Percentiles rank a stretch among this genome's conserved stretches.
phyloP scores from a whole-genome alignment of 1,140 invertebrate genomes.

The Antheraea pernyi region DNA sequence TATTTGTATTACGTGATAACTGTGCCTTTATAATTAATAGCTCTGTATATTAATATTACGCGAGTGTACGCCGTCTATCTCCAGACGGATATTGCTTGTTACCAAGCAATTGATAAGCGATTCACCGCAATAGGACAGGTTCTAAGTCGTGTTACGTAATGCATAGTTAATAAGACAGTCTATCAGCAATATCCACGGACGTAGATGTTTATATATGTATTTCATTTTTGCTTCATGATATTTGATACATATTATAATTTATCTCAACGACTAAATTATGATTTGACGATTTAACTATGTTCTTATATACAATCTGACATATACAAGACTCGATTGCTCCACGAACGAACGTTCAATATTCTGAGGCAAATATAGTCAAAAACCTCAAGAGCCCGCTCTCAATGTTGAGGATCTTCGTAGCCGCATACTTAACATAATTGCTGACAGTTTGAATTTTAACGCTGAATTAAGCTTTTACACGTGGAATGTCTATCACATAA shows the following conservation, averaged over 20 bases:
- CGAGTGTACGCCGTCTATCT: conserved; percentile 14
- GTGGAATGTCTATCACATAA: background rate
- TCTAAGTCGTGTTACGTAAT: conserved; percentile 2
- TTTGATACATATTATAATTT: too few relatives aligned
- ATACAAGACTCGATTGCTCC: too few relatives aligned
- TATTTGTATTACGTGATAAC: conserved; percentile 9
- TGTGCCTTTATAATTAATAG: background rate
- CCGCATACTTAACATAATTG: background rate
- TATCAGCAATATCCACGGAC: background rate
- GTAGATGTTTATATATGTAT: too few relatives aligned
- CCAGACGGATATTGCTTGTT: conserved; percentile 28
- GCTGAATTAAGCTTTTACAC: background rate
- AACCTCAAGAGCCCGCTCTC: too few relatives aligned
- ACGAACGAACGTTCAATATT: too few relatives aligned
- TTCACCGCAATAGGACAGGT: conserved; percentile 18
- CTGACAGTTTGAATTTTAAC: background rate
- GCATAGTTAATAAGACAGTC: background rate
- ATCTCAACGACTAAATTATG: too few relatives aligned
- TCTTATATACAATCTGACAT: too few relatives aligned
- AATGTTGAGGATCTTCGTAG: background rate
- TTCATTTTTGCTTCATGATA: too few relatives aligned
- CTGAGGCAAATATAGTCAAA: too few relatives aligned
- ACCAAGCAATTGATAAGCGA: conserved; percentile 28
- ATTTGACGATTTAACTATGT: too few relatives aligned
- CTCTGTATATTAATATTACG: conserved; percentile 14